Evolutionary conservation across 2,797 vertebrate genomes (phyloP), one percentile per base, ranked within the genome.

Genomic region (Enteromius argenteus): DNA sequence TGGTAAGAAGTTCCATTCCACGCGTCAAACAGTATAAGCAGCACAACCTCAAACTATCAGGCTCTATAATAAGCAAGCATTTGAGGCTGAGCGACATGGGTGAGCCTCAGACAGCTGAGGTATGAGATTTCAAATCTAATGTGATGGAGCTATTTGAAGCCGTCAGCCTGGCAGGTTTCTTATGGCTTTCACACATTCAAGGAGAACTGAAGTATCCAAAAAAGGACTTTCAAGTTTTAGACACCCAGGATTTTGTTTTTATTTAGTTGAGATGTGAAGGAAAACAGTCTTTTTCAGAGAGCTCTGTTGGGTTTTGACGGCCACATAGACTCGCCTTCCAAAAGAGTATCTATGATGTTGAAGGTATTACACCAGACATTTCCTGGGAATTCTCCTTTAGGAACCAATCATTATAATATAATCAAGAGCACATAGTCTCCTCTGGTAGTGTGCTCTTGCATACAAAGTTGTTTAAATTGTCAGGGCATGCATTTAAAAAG

Each of bases 111-210:
- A 79, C 80, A 84, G 80, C 75, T 87, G 84, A 90, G 76, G 74
- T 83, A 84, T 85, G 83, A 86, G 79, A 85, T 84, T 85, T 89
- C 71, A 85, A 89, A 86, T 86, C 67, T 80, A 82, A 84, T 80
- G 83, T n/a, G 76, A 87, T 88, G 78, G 83, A 83, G 80, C 80
- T 30, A 51, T 89, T 89, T 81, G 75, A 88, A 87, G 75, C 80
- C 76, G 62, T 77, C 79, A 27, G 27, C 62, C 74, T 84, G 81
- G 86, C 76, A 80, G 74, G 51, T 80, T 85, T 85, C 66, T 81
- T 67, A 71, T 72, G 58, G 68, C 73, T 84, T 81, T 69, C 66
- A 75, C 35, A 67, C 76, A 42, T 67, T 88, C 79, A 79, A 81
- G 82, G 76, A 88, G 67, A 39, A 67, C 44, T 51, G 21, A 69